Percentiles rank a stretch among this genome's conserved stretches.
Conservation (phyloP, 2,113 vertebrate species). For the Nettapus auritus region DNA sequence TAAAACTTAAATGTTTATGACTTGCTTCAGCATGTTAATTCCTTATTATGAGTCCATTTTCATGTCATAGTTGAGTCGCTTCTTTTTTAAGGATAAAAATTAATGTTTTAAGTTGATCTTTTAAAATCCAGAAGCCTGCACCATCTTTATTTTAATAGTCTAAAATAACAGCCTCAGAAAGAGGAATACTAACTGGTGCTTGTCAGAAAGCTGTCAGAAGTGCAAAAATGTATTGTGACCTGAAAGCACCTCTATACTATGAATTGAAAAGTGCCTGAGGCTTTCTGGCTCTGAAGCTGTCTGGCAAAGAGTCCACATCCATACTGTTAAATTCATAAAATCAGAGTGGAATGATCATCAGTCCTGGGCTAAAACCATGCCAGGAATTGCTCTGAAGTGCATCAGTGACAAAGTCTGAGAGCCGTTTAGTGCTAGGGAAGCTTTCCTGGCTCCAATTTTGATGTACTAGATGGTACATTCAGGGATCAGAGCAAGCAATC, state of each 20-base stretch:
- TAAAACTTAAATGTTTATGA: not conserved
- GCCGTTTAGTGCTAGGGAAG: not conserved
- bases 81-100: not conserved
- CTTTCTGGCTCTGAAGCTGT: not conserved
- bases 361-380: not conserved
- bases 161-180: not conserved
- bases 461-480: not conserved
- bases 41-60: not conserved
- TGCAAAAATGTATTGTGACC: not conserved
- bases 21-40: not conserved
- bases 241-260: not conserved
- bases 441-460: not conserved
- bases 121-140: not conserved
- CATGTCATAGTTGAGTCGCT: not conserved
- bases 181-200: not conserved
- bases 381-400: not conserved
- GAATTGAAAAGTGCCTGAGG: not conserved
- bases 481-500: not conserved
- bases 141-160: not conserved
- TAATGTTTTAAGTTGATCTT: not conserved
- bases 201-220: constrained; percentile 5
- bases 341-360: not conserved
- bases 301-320: not conserved
- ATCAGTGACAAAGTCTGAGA: not conserved
- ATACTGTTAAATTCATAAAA: not conserved